These are phyloP conservation scores for Perdita meconis DNA, from an alignment of 2,888 invertebrate genomes.

Conservation along the genomic window DNA sequence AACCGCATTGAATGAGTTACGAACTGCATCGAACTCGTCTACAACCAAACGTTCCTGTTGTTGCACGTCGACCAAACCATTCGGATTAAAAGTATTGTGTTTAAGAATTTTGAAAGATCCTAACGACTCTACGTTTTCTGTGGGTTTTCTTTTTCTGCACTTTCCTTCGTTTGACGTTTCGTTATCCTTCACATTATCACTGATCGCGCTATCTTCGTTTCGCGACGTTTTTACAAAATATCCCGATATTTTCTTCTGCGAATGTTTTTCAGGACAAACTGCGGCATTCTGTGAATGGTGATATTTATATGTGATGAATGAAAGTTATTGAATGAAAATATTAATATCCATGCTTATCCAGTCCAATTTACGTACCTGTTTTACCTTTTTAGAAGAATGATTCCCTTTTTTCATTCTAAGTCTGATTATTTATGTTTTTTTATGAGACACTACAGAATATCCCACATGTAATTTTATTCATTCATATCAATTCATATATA, in stretches of 20 bases:
- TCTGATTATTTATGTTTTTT: too few relatives aligned
- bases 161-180: too few relatives aligned
- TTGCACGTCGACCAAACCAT: not conserved
- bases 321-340: conserved; percentile 1
- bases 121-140: not conserved
- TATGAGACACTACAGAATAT: too few relatives aligned
- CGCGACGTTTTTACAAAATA: conserved; percentile 39
- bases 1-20: not conserved
- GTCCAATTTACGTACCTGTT: not conserved
- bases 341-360: not conserved
- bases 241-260: conserved; percentile 50
- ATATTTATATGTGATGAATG: not conserved
- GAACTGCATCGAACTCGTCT: not conserved
- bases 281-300: conserved; percentile 6
- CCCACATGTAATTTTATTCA: too few relatives aligned
- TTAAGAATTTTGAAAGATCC: conserved; percentile 5
- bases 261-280: not conserved
- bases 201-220: not conserved
- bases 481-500: too few relatives aligned
- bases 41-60: not conserved
- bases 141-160: conserved; percentile 23
- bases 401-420: conserved; percentile 20
- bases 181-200: not conserved
- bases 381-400: conserved; percentile 3
- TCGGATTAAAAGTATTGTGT: not conserved